Conservation (phyloP, 2,888 invertebrate genomes). For the Scotopteryx bipunctaria region DNA sequence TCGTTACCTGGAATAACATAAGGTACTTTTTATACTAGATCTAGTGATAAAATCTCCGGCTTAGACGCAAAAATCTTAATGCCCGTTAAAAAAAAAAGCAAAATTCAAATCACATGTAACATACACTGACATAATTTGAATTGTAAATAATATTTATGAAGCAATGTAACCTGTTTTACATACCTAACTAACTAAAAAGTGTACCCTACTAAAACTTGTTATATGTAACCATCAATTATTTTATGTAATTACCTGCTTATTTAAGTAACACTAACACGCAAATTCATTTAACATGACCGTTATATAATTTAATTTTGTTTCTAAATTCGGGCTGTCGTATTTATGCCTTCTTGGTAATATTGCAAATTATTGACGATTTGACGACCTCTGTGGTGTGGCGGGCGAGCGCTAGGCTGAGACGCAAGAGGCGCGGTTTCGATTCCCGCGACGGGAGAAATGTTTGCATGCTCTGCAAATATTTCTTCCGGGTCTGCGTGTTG, state of each 20-base stretch:
- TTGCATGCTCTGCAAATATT: too few species aligned
- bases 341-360: conserved; percentile 3
- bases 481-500: too few species aligned
- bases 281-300: conserved; percentile 14
- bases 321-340: conserved; percentile 30
- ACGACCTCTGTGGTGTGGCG: too few species aligned
- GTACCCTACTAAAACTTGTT: not conserved
- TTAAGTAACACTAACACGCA: conserved; percentile 18
- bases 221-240: conserved; percentile 28
- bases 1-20: too few species aligned
- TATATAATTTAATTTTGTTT: conserved; percentile 33
- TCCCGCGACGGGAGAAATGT: too few species aligned
- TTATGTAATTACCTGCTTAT: conserved; percentile 25
- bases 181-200: conserved; percentile 9
- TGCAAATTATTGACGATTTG: not conserved
- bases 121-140: conserved; percentile 10
- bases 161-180: conserved; percentile 20
- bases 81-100: too few species aligned
- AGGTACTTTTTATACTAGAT: too few species aligned
- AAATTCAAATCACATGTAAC: too few species aligned
- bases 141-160: conserved; percentile 22
- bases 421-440: too few species aligned
- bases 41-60: not conserved
- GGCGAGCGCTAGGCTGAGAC: too few species aligned
- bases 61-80: too few species aligned